Evolutionary conservation across 1,140 invertebrate species (phyloP).

Genomic region (Cephus cinctus): DNA sequence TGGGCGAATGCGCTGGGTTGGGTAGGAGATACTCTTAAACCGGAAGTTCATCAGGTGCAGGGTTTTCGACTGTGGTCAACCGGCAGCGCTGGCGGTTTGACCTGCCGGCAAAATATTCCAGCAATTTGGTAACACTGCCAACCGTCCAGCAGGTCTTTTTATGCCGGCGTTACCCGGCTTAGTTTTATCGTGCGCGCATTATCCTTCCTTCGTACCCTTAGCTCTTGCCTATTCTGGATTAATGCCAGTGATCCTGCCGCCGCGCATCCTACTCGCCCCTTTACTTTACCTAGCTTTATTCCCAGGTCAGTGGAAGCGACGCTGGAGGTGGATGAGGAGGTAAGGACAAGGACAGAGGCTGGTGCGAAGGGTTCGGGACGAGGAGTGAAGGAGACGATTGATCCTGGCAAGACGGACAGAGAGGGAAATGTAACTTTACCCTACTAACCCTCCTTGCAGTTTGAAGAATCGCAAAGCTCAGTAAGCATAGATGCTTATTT

Average conservation of each 20-base stretch:
- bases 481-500: too few relatives aligned
- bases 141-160: constrained; percentile 38
- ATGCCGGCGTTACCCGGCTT: constrained; percentile 42
- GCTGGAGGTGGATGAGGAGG: too few relatives aligned
- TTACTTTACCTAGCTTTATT: constrained; percentile 1
- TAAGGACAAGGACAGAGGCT: too few relatives aligned
- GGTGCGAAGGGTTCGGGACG: too few relatives aligned
- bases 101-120: constrained; percentile 44
- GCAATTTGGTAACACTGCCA: constrained; percentile 47
- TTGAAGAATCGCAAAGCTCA: too few relatives aligned
- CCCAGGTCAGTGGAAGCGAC: too few relatives aligned
- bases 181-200: constrained; percentile 48
- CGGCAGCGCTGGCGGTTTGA: too few relatives aligned
- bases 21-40: constrained; percentile 42
- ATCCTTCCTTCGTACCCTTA: constrained; percentile 26
- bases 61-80: constrained; percentile 26
- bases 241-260: constrained; percentile 34
- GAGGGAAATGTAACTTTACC: too few relatives aligned
- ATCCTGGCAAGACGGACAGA: too few relatives aligned
- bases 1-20: too few relatives aligned
- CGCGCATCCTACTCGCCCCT: constrained; percentile 1
- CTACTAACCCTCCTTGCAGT: too few relatives aligned
- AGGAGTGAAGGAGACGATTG: too few relatives aligned
- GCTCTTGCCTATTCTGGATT: constrained; percentile 45
- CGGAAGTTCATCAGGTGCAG: constrained; percentile 36